phyloP scores from a whole-genome alignment of 2,113 vertebrate species.

The Pipra filicauda region DNA sequence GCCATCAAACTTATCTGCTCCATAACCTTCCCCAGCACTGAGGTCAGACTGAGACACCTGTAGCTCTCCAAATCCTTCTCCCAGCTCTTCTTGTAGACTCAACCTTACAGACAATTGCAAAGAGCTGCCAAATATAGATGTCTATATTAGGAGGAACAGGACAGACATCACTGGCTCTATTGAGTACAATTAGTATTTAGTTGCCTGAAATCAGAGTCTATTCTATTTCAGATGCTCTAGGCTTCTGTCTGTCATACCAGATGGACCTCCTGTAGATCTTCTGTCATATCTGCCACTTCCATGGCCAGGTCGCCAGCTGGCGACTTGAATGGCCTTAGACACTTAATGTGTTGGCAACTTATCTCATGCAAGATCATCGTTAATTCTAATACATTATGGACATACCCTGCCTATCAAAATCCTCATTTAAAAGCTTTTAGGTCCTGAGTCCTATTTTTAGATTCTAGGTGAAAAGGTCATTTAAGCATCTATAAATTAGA shows the following conservation, averaged over 20 bases:
- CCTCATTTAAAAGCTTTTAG: background rate
- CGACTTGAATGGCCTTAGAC: background rate
- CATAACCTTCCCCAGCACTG: background rate
- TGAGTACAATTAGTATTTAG: background rate
- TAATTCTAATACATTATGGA: background rate
- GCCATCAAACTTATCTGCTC: background rate
- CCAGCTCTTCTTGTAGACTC: background rate
- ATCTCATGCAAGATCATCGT: background rate
- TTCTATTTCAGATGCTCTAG: background rate
- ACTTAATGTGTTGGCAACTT: background rate
- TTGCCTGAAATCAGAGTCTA: background rate
- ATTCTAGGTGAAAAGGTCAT: background rate
- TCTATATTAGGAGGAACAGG: background rate
- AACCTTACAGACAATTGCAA: background rate
- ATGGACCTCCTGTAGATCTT: background rate
- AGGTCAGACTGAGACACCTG: background rate
- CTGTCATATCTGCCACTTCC: background rate
- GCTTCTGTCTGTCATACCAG: background rate
- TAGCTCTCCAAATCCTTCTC: background rate
- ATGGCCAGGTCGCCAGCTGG: rapidly evolving
- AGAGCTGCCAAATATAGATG: background rate
- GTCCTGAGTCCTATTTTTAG: background rate
- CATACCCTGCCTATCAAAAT: background rate
- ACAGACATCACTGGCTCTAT: background rate
- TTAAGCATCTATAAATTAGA: background rate